Evolutionary conservation across 2,888 invertebrate genomes (phyloP).

Genomic region (Noctua janthe): DNA sequence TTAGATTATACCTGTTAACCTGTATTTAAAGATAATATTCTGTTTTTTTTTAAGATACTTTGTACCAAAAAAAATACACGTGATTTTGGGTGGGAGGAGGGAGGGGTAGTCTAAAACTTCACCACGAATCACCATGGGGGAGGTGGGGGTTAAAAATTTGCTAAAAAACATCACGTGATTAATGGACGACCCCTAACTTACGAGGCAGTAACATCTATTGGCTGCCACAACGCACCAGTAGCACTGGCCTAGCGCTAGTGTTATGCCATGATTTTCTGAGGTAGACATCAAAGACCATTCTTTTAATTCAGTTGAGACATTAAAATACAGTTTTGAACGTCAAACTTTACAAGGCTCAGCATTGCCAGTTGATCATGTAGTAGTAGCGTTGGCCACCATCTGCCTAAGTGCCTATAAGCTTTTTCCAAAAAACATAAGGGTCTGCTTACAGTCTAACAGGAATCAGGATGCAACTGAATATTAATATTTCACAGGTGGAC

Average conservation of each 20-base stretch:
- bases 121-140: no score
- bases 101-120: no score
- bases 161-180: no score
- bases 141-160: no score
- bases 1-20: no score
- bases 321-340: background rate
- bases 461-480: background rate
- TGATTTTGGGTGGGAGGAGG: no score
- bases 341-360: background rate
- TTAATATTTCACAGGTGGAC: background rate
- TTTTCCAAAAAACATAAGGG: background rate
- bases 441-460: background rate
- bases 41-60: no score
- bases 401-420: background rate
- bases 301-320: background rate
- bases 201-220: background rate
- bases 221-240: background rate
- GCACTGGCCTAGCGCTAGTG: background rate
- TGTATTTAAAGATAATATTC: no score
- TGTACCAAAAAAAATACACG: no score
- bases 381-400: background rate
- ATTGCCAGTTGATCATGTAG: background rate
- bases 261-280: background rate
- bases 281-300: background rate
- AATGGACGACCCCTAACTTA: no score